Evolutionary conservation across 1,140 invertebrate species (phyloP).

Genomic region (Lucilia cuprina): DNA sequence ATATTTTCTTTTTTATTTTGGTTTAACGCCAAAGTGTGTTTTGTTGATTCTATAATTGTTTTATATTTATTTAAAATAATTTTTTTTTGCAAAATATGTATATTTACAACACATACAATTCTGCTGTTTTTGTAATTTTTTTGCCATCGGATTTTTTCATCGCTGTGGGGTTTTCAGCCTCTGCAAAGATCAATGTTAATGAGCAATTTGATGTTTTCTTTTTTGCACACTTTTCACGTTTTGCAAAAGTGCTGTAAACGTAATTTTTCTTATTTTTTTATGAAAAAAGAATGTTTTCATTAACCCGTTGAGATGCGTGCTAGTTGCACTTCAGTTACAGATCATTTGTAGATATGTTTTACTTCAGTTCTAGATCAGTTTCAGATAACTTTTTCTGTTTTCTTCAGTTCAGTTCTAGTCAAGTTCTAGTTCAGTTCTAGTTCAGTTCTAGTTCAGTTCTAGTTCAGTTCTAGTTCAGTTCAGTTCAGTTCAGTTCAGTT

Average conservation of each 20-base stretch:
- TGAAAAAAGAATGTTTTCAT: neutral
- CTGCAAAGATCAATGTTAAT: neutral
- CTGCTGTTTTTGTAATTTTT: too few relatives aligned
- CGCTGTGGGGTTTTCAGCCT: neutral
- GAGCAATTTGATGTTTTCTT: neutral
- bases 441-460: too few relatives aligned
- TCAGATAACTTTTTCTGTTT: too few relatives aligned
- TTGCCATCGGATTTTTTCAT: neutral
- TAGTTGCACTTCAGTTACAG: neutral
- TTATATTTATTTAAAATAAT: neutral
- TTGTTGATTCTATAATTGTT: neutral
- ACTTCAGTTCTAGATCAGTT: too few relatives aligned
- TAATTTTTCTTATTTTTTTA: neutral
- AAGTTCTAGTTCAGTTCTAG: too few relatives aligned
- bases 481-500: too few relatives aligned
- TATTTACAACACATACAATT: too few relatives aligned
- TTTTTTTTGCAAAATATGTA: neutral
- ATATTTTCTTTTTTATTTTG: neutral
- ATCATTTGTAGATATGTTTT: too few relatives aligned
- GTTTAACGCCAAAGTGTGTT: neutral
- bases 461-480: too few relatives aligned
- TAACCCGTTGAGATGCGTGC: neutral
- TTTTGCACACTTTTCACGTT: neutral
- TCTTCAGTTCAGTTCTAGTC: too few relatives aligned
- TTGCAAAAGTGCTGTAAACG: neutral